Evolutionary conservation across 2,888 invertebrate genomes (phyloP).

Genomic region (Tetranychus piercei): DNA sequence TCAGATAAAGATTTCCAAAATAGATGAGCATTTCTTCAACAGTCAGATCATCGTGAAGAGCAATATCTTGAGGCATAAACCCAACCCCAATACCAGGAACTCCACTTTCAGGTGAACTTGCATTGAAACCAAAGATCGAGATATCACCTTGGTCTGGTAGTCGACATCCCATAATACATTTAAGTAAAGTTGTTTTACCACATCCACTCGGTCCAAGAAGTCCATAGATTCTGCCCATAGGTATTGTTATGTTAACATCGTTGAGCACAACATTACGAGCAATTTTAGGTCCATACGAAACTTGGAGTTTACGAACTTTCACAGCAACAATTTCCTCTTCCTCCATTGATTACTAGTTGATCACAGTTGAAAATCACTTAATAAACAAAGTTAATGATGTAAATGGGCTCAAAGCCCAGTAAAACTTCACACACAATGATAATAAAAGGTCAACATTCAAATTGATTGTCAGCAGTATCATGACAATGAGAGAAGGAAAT

Average conservation of each 20-base stretch:
- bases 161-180: slow-evolving; percentile 5
- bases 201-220: slow-evolving; percentile 8
- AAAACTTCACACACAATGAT: neutral
- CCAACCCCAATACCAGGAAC: slow-evolving; percentile 21
- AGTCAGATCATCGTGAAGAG: slow-evolving; percentile 17
- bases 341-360: neutral
- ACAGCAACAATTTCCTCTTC: slow-evolving; percentile 1
- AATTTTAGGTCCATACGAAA: neutral
- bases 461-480: neutral
- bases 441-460: neutral
- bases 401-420: neutral
- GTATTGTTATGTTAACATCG: neutral
- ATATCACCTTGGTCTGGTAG: neutral
- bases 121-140: neutral
- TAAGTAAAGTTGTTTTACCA: slow-evolving; percentile 13
- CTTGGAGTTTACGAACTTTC: neutral
- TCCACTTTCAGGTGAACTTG: neutral
- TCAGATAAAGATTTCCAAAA: slow-evolving; percentile 17
- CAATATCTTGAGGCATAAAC: slow-evolving; percentile 23
- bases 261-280: neutral
- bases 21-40: slow-evolving; percentile 18
- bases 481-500: neutral
- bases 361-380: neutral
- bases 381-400: neutral
- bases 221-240: neutral